Conservation (phyloP, 2,113 vertebrate species). For the Leptobrachium leishanense region DNA sequence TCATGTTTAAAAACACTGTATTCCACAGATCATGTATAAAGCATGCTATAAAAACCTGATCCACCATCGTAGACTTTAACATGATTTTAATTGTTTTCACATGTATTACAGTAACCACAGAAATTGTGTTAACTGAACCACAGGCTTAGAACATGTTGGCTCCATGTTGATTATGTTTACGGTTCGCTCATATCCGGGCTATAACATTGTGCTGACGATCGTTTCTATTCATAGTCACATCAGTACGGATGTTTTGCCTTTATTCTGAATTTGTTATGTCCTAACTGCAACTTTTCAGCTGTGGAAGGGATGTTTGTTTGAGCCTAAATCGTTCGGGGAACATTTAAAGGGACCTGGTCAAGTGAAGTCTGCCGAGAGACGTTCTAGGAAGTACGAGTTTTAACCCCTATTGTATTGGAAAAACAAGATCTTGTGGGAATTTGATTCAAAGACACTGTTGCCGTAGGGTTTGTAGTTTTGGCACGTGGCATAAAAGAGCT, state of each 20-base stretch:
- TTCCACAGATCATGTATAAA: constrained; percentile 18
- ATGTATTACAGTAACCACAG: constrained; percentile 9
- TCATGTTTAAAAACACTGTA: constrained; percentile 21
- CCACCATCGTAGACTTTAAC: constrained; percentile 5
- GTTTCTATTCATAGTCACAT: no score
- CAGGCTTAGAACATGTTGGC: constrained; percentile 7
- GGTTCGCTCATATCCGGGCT: neutral
- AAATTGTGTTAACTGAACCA: constrained; percentile 26
- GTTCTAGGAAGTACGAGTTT: no score
- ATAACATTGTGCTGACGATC: neutral
- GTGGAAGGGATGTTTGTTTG: no score
- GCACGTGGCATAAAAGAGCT: no score
- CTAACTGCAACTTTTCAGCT: neutral
- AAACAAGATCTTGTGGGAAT: no score
- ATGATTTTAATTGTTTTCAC: constrained; percentile 19
- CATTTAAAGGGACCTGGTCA: no score
- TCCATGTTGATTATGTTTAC: neutral
- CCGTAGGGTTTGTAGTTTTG: no score
- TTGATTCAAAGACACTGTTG: no score
- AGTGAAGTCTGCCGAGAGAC: no score
- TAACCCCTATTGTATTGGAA: no score
- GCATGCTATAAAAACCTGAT: constrained; percentile 21
- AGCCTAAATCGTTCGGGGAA: no score
- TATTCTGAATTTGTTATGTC: neutral
- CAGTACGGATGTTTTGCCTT: neutral